Evolutionary conservation across 2,113 vertebrate species (phyloP).

Genomic region (Pelusios castaneus): DNA sequence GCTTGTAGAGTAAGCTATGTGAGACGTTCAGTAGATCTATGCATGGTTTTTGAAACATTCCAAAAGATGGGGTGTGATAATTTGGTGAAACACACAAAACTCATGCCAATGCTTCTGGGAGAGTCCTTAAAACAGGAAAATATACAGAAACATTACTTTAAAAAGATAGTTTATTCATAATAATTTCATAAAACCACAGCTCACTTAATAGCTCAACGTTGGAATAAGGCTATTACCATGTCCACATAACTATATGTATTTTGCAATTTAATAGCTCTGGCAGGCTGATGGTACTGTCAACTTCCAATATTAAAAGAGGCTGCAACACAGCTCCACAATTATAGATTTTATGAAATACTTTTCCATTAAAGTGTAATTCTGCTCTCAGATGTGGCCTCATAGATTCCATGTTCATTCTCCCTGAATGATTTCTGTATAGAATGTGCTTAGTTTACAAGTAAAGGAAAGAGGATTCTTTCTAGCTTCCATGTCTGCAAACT

Average conservation of each 20-base stretch:
- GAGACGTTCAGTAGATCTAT: background rate
- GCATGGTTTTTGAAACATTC: background rate
- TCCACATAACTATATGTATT: slow-evolving; percentile 4
- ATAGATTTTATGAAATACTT: background rate
- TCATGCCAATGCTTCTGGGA: background rate
- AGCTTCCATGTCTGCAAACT: background rate
- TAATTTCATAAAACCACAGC: background rate
- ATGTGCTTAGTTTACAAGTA: background rate
- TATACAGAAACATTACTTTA: background rate
- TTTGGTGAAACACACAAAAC: background rate
- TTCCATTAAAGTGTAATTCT: background rate
- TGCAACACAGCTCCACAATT: background rate
- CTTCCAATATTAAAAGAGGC: slow-evolving; percentile 4
- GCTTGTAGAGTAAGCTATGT: background rate
- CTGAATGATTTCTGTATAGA: background rate
- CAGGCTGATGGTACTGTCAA: background rate
- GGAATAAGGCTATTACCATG: background rate
- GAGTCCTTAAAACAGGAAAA: background rate
- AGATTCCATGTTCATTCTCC: background rate
- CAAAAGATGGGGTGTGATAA: background rate
- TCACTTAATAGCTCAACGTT: background rate
- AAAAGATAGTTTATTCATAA: background rate
- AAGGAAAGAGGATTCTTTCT: background rate
- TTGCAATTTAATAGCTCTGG: slow-evolving; percentile 41
- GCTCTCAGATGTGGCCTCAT: background rate